A percentile compares a stretch with the other conserved stretches of the same genome.
phyloP scores from a whole-genome alignment of 2,888 invertebrate genomes.

The Scelioninae gen. 2 region DNA sequence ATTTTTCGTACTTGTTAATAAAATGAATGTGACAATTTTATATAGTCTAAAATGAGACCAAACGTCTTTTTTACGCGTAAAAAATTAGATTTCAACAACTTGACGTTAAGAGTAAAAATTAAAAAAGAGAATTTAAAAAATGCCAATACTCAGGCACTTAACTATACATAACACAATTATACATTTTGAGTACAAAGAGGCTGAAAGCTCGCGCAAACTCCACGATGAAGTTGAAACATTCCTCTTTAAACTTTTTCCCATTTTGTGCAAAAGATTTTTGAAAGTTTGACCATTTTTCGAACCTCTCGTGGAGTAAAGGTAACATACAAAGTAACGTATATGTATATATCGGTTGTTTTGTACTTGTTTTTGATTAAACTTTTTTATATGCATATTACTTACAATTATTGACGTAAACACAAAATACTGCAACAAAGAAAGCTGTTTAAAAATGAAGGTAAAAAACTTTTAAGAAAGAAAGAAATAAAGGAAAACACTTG shows the following conservation, averaged over 20 bases:
- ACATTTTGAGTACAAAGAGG: constrained; percentile 73
- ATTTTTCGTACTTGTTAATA: constrained; percentile 30
- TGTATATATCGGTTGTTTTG: constrained; percentile 59
- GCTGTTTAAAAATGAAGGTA: constrained; percentile 29
- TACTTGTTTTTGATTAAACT: constrained; percentile 55
- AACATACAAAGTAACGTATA: constrained; percentile 46
- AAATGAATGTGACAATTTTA: constrained; percentile 23
- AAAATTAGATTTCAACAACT: constrained; percentile 11
- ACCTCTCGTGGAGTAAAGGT: constrained; percentile 55
- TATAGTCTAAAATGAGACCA: constrained; percentile 5
- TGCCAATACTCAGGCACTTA: constrained; percentile 71
- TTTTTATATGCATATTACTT: constrained; percentile 61
- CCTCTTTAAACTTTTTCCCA: constrained; percentile 58
- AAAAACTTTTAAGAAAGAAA: neutral
- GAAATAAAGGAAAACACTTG: constrained; percentile 59
- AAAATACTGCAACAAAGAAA: constrained; percentile 17
- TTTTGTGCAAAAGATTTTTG: neutral
- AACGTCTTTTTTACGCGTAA: constrained; percentile 17
- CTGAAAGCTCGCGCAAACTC: constrained; percentile 47
- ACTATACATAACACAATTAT: constrained; percentile 67
- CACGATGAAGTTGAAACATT: constrained; percentile 41
- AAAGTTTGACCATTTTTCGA: constrained; percentile 9
- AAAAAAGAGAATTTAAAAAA: constrained; percentile 56
- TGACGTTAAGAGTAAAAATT: neutral
- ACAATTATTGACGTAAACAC: constrained; percentile 53